phyloP scores from a whole-genome alignment of 2,888 invertebrate genomes.

The Exocentrus adspersus region DNA sequence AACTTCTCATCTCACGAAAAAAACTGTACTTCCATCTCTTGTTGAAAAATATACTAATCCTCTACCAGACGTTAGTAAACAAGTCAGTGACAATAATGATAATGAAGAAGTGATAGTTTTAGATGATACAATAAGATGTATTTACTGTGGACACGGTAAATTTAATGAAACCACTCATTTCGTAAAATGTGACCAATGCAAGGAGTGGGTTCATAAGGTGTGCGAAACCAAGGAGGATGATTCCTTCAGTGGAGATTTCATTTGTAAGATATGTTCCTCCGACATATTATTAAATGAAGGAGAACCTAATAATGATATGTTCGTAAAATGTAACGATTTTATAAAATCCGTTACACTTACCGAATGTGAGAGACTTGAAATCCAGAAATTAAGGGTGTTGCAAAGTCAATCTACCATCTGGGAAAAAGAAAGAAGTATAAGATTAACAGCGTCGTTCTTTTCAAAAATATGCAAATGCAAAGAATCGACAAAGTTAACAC shows the following conservation, averaged over 20 bases:
- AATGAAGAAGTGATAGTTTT: neutral
- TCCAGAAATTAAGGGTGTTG: neutral
- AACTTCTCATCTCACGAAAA: no score
- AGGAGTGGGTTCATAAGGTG: neutral
- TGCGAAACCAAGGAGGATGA: neutral
- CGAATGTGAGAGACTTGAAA: neutral
- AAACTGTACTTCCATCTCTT: no score
- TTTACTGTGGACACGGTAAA: neutral
- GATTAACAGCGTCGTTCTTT: neutral
- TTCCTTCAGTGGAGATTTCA: neutral
- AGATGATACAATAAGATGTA: neutral
- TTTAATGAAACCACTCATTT: neutral
- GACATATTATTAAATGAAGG: neutral
- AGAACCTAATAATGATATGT: neutral
- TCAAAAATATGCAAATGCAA: neutral
- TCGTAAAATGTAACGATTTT: neutral
- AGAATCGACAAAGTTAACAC: neutral
- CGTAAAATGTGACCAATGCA: neutral
- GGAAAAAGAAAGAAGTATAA: neutral
- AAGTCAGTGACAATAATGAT: no score
- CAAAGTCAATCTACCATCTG: neutral
- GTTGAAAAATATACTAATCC: no score
- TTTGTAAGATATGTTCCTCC: neutral
- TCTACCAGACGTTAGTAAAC: no score
- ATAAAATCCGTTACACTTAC: neutral